Conservation (phyloP, 2,888 invertebrate genomes). For the Steromphala cineraria region DNA sequence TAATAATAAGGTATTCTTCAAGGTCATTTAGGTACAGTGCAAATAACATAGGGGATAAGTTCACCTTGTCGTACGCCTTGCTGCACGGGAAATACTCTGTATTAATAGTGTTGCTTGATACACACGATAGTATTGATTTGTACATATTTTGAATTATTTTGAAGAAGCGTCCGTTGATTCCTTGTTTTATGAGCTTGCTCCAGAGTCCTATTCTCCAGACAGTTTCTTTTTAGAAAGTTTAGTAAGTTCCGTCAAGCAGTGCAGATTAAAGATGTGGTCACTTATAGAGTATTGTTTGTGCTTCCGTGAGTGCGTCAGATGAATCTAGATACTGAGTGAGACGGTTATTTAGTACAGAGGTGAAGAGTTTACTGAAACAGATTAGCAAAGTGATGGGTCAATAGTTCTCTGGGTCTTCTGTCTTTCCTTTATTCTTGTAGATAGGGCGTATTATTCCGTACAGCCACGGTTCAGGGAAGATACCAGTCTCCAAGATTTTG, state of each 20-base stretch:
- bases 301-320: background rate
- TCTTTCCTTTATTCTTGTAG: conserved; percentile 20
- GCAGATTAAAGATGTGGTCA: conserved; percentile 14
- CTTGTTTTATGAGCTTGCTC: background rate
- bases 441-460: conserved; percentile 16
- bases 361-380: conserved; percentile 16
- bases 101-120: background rate
- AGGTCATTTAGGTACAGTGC: background rate
- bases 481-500: conserved; percentile 16
- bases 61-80: background rate
- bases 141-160: background rate
- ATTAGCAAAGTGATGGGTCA: conserved; percentile 16
- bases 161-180: background rate
- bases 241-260: background rate
- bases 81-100: background rate
- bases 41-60: background rate
- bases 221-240: background rate
- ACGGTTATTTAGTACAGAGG: conserved; percentile 11
- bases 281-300: conserved; percentile 20
- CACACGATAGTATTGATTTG: background rate
- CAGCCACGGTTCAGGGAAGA: conserved; percentile 12
- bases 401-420: background rate
- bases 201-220: background rate
- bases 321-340: background rate
- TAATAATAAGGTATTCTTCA: background rate